A percentile compares a stretch with the other conserved stretches of the same genome.
Evolutionary conservation across 2,113 vertebrate species (phyloP).

Genomic region (Mus musculus): GRCm39 chr8:111926001-111926500

Average conservation of each 20-base stretch:
- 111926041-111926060: not conserved
- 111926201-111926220: not conserved
- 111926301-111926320: not conserved
- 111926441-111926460: not conserved
- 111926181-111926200: not conserved
- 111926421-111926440: slow-evolving; percentile 43
- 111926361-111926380: slow-evolving; percentile 11
- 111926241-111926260: not conserved
- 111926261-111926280: not conserved
- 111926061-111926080: not conserved
- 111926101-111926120: not conserved
- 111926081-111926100: not conserved
- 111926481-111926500: not conserved
- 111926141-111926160: not conserved
- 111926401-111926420: slow-evolving; percentile 15
- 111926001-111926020: not conserved
- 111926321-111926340: not conserved
- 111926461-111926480: not conserved
- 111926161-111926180: not conserved
- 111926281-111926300: not conserved
- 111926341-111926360: not conserved
- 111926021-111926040: not conserved
- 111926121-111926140: not conserved
- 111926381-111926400: slow-evolving; percentile 32
- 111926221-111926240: not conserved